Conservation (phyloP, 2,113 vertebrate genomes). For the Brachyhypopomus gauderio region DNA sequence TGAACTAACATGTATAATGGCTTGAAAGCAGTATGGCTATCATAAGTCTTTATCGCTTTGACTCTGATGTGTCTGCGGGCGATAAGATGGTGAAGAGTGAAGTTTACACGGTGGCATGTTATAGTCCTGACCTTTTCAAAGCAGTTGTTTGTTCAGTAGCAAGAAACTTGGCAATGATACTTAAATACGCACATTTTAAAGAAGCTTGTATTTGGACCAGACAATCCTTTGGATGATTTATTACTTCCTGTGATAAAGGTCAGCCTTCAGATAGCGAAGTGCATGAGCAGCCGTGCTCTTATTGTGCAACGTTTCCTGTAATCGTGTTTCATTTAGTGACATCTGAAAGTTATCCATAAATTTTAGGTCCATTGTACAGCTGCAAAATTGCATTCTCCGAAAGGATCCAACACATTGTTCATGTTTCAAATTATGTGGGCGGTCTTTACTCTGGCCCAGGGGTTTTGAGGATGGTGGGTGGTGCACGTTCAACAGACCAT, state of each 20-base stretch:
- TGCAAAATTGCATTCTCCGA: too few relatives aligned
- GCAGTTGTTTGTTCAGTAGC: background rate
- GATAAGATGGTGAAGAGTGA: constrained; percentile 18
- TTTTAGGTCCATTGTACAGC: too few relatives aligned
- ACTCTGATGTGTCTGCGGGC: background rate
- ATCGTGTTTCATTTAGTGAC: background rate
- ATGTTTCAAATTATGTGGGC: too few relatives aligned
- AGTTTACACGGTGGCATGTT: background rate
- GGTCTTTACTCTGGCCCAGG: too few relatives aligned
- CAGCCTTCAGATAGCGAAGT: background rate
- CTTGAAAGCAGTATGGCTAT: background rate
- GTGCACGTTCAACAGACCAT: too few relatives aligned
- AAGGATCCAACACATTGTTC: too few relatives aligned
- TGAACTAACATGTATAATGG: constrained; percentile 20
- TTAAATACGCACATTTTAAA: background rate
- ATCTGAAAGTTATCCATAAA: too few relatives aligned
- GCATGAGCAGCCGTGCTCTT: background rate
- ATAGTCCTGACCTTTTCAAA: background rate
- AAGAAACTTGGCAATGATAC: background rate
- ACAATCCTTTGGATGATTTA: background rate
- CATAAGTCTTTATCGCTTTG: background rate
- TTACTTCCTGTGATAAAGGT: background rate
- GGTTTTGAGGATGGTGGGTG: too few relatives aligned
- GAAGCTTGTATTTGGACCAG: background rate
- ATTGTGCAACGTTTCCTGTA: background rate